These are phyloP conservation scores for Apotomis turbidana DNA, from an alignment of 2,888 invertebrate species.

Conservation along the genomic window DNA sequence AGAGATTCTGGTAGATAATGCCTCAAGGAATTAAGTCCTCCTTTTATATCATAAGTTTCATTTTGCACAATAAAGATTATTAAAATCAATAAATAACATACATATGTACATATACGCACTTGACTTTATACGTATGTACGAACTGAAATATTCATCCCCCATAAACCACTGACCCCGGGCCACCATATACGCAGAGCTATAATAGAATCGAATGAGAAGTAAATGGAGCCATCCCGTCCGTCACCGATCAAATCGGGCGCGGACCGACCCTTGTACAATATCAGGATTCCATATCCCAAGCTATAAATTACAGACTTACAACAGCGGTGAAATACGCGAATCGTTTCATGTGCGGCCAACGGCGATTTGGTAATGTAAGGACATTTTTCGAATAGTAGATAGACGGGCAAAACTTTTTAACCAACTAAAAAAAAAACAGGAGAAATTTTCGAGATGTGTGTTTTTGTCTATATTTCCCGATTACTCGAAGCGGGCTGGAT, in stretches of 20 bases:
- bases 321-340: background rate
- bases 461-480: too few species aligned
- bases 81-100: too few species aligned
- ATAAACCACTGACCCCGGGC: constrained; percentile 20
- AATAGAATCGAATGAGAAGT: constrained; percentile 34
- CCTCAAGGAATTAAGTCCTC: too few species aligned
- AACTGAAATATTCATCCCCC: constrained; percentile 32
- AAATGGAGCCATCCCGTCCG: constrained; percentile 36
- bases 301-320: constrained; percentile 33
- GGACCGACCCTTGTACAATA: constrained; percentile 37
- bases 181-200: constrained; percentile 13
- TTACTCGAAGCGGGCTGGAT: too few species aligned
- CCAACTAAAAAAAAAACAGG: too few species aligned
- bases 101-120: background rate
- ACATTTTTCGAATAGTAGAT: background rate
- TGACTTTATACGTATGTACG: background rate
- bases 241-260: constrained; percentile 24
- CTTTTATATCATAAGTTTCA: too few species aligned
- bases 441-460: too few species aligned
- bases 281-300: constrained; percentile 28
- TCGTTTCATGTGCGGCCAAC: constrained; percentile 2
- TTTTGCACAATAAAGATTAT: too few species aligned
- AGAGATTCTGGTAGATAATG: too few species aligned
- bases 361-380: constrained; percentile 18
- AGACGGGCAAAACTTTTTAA: too few species aligned